Base-by-base conservation (phyloP, 2,888 invertebrate genomes). In the Desoria tigrina region DNA sequence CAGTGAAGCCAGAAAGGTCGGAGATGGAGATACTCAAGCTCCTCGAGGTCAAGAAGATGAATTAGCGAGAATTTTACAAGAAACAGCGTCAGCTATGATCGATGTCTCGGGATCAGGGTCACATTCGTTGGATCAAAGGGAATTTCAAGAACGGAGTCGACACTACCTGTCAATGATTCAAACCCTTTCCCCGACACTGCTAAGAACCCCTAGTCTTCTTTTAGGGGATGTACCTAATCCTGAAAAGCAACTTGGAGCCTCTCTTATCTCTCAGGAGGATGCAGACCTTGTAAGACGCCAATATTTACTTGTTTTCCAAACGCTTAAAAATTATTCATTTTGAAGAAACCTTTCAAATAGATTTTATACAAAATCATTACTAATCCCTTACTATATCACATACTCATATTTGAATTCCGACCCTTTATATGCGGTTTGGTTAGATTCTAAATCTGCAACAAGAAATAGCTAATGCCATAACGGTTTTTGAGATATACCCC, bases 1-100 rank as follows among this genome's bases (percentile, higher is more conserved):
- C 32, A 67, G 67, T 42, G 70, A 70, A 50, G 65, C 67, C 2
- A 60, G 62, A 24, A 50, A 51, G 39, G 60, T 60, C 2, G 45
- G 45, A n/a, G 21, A 18, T 2, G 11, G 21, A 26, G 70, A 68
- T 42, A 71, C 69, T 2, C 69, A 71, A 11, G 66, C 73, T 1
- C 45, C 58, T n/a, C 50, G 71, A 54, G 76, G 73, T 21, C 74
- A 76, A 27, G 76, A 76, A 63, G 76, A 76, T 64, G 76, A 76
- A 64, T 63, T 76, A 45, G 74, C 74, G 9, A 73, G 68, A 60
- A 76, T 76, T 59, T 63, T 76, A 54, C 76, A 76, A 66, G 76
- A 76, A 68, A 76, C 76, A 53, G 74, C 75, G 14, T 75, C 76
- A 1, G 76, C 76, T 1, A 76, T 76, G 76, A 76, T 76, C 32